phyloP scores from a whole-genome alignment of 1,140 invertebrate genomes.

The Aphidius gifuensis region DNA sequence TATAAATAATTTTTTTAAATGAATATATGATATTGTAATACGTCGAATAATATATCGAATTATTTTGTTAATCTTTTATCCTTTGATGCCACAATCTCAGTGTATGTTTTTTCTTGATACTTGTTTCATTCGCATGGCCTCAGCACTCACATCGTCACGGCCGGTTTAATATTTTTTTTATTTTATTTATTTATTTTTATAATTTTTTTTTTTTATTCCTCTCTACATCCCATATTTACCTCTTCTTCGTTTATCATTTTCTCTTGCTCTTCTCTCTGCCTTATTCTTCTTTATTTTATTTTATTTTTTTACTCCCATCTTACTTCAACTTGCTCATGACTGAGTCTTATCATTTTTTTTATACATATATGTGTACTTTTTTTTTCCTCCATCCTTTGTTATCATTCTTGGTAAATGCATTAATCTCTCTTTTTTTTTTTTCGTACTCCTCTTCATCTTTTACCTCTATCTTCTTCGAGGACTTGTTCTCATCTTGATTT shows the following conservation, averaged over 20 bases:
- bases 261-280: slow-evolving; percentile 8
- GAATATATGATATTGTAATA: too few relatives aligned
- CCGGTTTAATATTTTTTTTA: slow-evolving; percentile 22
- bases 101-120: slow-evolving; percentile 7
- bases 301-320: slow-evolving; percentile 1
- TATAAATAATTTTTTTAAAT: too few relatives aligned
- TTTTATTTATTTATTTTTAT: slow-evolving; percentile 15
- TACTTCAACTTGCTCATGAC: not conserved
- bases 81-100: too few relatives aligned
- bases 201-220: slow-evolving; percentile 25
- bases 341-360: slow-evolving; percentile 19
- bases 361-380: not conserved
- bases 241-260: slow-evolving; percentile 8
- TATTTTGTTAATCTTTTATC: too few relatives aligned
- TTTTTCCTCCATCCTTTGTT: not conserved
- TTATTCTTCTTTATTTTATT: slow-evolving; percentile 15
- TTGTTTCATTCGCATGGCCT: slow-evolving; percentile 10
- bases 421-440: slow-evolving; percentile 10
- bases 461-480: slow-evolving; percentile 2
- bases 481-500: not conserved
- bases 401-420: slow-evolving; percentile 3
- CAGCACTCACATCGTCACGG: slow-evolving; percentile 25
- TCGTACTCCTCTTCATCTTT: slow-evolving; percentile 8
- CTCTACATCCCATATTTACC: slow-evolving; percentile 18
- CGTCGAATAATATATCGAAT: too few relatives aligned